Base-by-base conservation (phyloP, 2,113 vertebrate genomes). In the Melanerpes formicivorus region DNA sequence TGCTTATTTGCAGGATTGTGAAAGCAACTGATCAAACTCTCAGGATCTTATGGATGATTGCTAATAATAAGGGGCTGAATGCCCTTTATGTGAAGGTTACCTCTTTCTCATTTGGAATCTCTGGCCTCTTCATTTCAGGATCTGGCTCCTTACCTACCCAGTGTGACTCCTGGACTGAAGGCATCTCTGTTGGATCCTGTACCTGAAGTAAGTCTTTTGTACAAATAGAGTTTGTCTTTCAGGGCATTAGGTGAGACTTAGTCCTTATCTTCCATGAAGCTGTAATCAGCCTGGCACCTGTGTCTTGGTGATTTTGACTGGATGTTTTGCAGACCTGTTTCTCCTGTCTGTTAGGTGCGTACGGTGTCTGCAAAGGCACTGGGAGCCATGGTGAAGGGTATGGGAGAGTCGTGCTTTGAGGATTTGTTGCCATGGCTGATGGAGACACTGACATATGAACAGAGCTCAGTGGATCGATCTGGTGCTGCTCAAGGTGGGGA, bases 371-470 rank as follows among this genome's bases (percentile, higher is more conserved):
- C 99, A 10, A 99, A 99, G 97, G 99, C 99, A 2, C 97, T 99
- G 84, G 99, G 99, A 11, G 99, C 99, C 91, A 99, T 99, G 99
- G 99, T 99, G 97, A 99, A 99, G 91, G 99, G 99, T 9, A 99
- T 99, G 99, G 99, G 99, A 7, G 99, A 99, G 63, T 98, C 99
- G 0, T 99, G 98, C 97, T 99, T 99, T 66, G 99, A 99, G 63
- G 99, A 99, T 96, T 97, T 99, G 92, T 95, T 99, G 93, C 99
- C 99, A 0, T 99, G 99, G 99, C 97, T 99, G 76, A 99, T 99
- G 99, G 99, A 99, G 96, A 99, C 99, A 0, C 94, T 99, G 96
- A 99, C 99, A 0, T 99, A 99, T 1, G 99, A 99, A 84, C 99
- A 99, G 97, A 99, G 99, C 97, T 99, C 99, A 7, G 99, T 99